Percentiles rank a stretch among this genome's conserved stretches.
Conservation (phyloP, 1,140 invertebrate species). For the Procambarus clarkii region DNA sequence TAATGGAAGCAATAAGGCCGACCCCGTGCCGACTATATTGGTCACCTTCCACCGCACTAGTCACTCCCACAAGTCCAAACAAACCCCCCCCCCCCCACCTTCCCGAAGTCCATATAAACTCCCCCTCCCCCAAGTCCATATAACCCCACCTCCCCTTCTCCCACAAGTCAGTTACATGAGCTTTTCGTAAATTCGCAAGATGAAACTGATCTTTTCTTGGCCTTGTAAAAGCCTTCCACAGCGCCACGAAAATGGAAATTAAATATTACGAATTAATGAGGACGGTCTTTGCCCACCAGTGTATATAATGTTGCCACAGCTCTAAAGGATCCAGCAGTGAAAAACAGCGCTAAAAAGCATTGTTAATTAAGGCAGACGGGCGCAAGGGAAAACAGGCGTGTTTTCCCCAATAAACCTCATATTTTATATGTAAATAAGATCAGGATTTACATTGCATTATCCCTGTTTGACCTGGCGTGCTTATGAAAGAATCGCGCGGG, state of each 20-base stretch:
- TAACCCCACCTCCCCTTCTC: too few species aligned
- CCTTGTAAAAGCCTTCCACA: conserved; percentile 19
- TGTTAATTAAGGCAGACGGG: conserved; percentile 53
- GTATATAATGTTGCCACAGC: background rate
- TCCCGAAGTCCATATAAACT: too few species aligned
- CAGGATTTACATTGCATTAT: conserved; percentile 55
- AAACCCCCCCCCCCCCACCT: too few species aligned
- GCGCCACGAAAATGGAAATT: conserved; percentile 57
- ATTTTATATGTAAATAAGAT: conserved; percentile 58
- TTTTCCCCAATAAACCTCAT: conserved; percentile 51
- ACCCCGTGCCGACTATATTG: too few species aligned
- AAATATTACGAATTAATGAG: conserved; percentile 65
- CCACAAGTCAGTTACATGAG: background rate
- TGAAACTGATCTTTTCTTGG: conserved; percentile 28
- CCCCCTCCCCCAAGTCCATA: too few species aligned
- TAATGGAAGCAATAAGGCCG: too few species aligned
- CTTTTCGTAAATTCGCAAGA: conserved; percentile 6
- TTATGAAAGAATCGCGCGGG: background rate
- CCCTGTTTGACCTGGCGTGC: conserved; percentile 35
- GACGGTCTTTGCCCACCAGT: conserved; percentile 20
- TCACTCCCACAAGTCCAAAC: too few species aligned
- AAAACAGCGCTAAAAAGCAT: conserved; percentile 37
- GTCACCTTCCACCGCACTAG: too few species aligned
- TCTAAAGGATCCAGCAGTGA: background rate
- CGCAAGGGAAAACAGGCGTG: conserved; percentile 35